A percentile compares a stretch with the other conserved stretches of the same genome.
Evolutionary conservation across 2,113 vertebrate species (phyloP).

Genomic region (Pelecanoides urinatrix): DNA sequence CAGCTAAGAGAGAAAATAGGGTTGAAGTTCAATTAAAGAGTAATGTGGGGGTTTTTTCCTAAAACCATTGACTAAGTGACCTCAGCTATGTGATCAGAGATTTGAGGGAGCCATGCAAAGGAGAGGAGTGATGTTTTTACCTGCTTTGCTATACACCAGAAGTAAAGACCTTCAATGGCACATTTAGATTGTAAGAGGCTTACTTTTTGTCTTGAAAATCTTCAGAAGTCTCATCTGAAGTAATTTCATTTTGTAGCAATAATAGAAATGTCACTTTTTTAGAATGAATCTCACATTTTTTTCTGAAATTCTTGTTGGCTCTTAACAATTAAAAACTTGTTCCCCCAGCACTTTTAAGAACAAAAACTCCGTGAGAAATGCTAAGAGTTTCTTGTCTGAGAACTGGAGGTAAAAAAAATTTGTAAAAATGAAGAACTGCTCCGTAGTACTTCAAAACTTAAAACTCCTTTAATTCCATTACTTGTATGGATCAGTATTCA

Average conservation of each 20-base stretch:
- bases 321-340: not conserved
- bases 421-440: not conserved
- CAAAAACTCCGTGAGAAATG: not conserved
- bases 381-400: not conserved
- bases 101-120: not conserved
- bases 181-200: not conserved
- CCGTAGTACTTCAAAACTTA: not conserved
- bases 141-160: not conserved
- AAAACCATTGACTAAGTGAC: not conserved
- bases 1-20: not conserved
- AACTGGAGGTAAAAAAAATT: not conserved
- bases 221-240: not conserved
- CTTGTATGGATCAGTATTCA: not conserved
- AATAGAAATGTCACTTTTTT: not conserved
- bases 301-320: not conserved
- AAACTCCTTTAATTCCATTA: not conserved
- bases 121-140: not conserved
- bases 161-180: not conserved
- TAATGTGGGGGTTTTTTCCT: not conserved
- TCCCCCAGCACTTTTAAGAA: not conserved
- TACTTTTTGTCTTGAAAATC: not conserved
- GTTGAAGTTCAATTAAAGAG: not conserved
- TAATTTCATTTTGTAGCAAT: not conserved
- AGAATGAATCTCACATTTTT: not conserved
- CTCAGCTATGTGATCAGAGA: not conserved